phyloP scores from a whole-genome alignment of 2,888 invertebrate species.

The Strigamia transsilvanica region DNA sequence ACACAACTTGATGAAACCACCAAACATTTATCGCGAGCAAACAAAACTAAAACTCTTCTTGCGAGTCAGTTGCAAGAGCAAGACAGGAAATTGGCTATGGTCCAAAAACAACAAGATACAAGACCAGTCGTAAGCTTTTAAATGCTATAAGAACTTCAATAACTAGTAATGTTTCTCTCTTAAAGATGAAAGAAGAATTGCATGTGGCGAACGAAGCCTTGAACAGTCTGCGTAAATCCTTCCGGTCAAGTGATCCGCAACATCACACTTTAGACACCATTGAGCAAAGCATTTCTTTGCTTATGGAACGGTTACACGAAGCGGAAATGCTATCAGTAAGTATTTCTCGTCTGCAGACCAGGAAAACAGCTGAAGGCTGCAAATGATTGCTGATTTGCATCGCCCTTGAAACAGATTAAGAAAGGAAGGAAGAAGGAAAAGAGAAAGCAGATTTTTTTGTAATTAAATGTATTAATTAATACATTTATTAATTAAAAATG shows the following conservation, averaged over 20 bases:
- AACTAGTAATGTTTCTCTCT: too few relatives aligned
- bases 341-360: neutral
- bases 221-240: conserved; percentile 62
- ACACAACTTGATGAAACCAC: conserved; percentile 56
- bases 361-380: neutral
- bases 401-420: too few relatives aligned
- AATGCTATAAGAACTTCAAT: neutral
- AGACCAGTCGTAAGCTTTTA: conserved; percentile 53
- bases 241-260: conserved; percentile 63
- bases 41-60: conserved; percentile 56
- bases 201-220: conserved; percentile 64
- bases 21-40: conserved; percentile 53
- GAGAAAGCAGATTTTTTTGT: too few relatives aligned
- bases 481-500: too few relatives aligned
- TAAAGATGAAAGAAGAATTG: conserved; percentile 61
- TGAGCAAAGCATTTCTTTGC: conserved; percentile 64
- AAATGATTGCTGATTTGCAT: too few relatives aligned
- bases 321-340: conserved; percentile 56
- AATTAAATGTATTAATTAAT: too few relatives aligned
- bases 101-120: conserved; percentile 53
- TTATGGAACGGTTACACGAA: conserved; percentile 63
- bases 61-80: conserved; percentile 55
- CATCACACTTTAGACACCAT: conserved; percentile 65
- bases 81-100: conserved; percentile 55
- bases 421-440: too few relatives aligned